Conservation (phyloP, 2,888 invertebrate species). For the Dryocosmus kuriphilus region DNA sequence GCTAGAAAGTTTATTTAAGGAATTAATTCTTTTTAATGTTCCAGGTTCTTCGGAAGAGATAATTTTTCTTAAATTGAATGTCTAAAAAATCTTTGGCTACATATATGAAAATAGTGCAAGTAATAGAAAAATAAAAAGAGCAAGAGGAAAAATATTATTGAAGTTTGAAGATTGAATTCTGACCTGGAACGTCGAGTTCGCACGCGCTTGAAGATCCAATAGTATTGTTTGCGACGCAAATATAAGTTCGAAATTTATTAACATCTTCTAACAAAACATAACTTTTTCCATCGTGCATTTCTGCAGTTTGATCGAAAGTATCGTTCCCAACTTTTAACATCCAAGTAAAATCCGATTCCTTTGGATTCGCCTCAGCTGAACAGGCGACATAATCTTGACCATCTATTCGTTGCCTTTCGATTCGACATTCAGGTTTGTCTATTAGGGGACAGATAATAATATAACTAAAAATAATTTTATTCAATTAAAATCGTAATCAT, state of each 20-base stretch:
- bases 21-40: too few species aligned
- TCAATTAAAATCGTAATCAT: neutral
- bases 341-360: conserved; percentile 89
- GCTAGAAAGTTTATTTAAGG: too few species aligned
- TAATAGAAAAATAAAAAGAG: conserved; percentile 32
- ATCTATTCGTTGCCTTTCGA: conserved; percentile 85
- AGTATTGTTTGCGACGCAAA: conserved; percentile 91
- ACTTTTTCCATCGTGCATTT: conserved; percentile 79
- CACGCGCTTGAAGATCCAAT: conserved; percentile 83
- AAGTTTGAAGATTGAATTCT: conserved; percentile 55
- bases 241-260: conserved; percentile 87
- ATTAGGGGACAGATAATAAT: conserved; percentile 62
- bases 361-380: conserved; percentile 89
- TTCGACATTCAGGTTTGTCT: conserved; percentile 92
- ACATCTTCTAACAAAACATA: conserved; percentile 83
- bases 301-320: conserved; percentile 83
- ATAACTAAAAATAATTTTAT: neutral
- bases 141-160: neutral
- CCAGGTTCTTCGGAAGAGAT: too few species aligned
- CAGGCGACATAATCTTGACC: conserved; percentile 89
- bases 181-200: conserved; percentile 80
- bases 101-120: too few species aligned
- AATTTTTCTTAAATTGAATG: too few species aligned
- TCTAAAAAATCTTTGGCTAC: too few species aligned
- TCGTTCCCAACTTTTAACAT: conserved; percentile 91